phyloP scores from a whole-genome alignment of 2,888 invertebrate genomes.

The Diarsia rubi region DNA sequence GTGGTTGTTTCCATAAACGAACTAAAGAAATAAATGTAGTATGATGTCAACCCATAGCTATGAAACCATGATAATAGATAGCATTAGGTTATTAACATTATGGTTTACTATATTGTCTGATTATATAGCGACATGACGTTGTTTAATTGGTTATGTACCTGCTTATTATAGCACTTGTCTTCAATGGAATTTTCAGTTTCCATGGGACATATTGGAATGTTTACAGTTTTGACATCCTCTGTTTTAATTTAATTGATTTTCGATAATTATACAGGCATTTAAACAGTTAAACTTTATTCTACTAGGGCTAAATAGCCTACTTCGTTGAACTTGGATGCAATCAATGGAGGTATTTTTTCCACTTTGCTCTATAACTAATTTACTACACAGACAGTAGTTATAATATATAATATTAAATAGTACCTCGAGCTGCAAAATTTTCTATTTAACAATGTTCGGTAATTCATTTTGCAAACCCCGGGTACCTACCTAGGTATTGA shows the following conservation, averaged over 20 bases:
- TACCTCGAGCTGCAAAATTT: not conserved
- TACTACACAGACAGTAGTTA: not conserved
- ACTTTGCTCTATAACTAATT: no score
- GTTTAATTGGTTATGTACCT: not conserved
- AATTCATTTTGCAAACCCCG: not conserved
- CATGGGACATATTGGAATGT: not conserved
- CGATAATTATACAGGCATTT: not conserved
- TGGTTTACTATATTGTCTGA: not conserved
- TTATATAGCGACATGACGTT: not conserved
- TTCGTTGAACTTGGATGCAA: not conserved
- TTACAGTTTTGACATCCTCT: not conserved
- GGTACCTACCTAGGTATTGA: not conserved
- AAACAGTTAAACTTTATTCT: not conserved
- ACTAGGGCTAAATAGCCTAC: not conserved
- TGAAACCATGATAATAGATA: not conserved
- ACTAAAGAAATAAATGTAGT: not conserved
- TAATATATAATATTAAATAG: not conserved
- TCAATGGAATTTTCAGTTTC: not conserved
- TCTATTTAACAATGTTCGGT: not conserved
- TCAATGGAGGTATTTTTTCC: no score
- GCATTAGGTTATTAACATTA: not conserved
- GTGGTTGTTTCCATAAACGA: slow-evolving; percentile 11
- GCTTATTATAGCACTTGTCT: no score
- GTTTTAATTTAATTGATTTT: not conserved
- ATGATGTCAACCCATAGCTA: not conserved